Percentiles rank a stretch among this genome's conserved stretches.
Evolutionary conservation across 2,797 vertebrate species (phyloP).

Genomic region (Alca torda): DNA sequence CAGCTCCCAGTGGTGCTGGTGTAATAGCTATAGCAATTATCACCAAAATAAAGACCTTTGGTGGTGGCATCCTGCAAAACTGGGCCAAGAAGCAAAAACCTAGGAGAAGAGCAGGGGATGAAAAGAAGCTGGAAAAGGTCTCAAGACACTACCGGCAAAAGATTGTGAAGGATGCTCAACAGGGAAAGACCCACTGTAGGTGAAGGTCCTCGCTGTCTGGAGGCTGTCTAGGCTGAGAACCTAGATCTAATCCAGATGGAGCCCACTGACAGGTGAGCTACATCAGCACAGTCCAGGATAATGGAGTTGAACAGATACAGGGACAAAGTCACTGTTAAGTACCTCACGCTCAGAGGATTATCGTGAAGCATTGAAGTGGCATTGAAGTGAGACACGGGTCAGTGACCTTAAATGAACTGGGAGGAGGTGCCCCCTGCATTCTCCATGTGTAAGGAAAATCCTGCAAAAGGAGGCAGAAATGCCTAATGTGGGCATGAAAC

Average conservation of each 20-base stretch:
- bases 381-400: background rate
- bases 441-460: background rate
- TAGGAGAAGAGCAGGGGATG: background rate
- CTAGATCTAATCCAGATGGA: background rate
- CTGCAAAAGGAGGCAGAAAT: background rate
- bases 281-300: background rate
- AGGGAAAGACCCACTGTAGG: background rate
- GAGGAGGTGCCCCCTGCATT: background rate
- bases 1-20: background rate
- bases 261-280: background rate
- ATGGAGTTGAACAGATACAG: background rate
- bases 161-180: background rate
- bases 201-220: background rate
- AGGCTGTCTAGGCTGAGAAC: background rate
- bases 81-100: background rate
- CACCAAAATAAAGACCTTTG: background rate
- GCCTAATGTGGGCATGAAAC: background rate
- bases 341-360: background rate
- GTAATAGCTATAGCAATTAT: background rate
- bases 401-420: background rate
- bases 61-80: background rate
- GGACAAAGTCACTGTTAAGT: background rate
- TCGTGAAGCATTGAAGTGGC: background rate
- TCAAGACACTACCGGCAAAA: background rate
- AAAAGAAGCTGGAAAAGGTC: background rate